Percentiles rank a stretch among this genome's conserved stretches.
phyloP scores from a whole-genome alignment of 2,113 vertebrate genomes.

The Eira barbara region DNA sequence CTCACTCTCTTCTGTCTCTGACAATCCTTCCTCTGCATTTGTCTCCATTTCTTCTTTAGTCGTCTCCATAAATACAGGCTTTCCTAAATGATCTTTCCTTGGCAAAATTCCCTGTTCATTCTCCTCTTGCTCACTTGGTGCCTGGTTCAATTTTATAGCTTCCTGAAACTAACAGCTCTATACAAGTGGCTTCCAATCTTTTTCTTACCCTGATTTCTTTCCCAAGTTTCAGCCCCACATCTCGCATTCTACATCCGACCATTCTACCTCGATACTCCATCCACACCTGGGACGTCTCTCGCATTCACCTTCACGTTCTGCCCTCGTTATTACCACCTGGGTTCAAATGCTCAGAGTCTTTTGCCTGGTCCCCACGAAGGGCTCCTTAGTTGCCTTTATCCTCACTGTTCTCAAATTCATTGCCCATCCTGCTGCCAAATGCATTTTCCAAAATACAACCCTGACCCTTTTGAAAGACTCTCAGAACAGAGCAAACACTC shows the following conservation, averaged over 20 bases:
- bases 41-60: not conserved
- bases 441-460: not conserved
- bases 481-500: not conserved
- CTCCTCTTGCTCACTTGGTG: not conserved
- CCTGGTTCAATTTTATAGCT: not conserved
- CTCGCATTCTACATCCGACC: not conserved
- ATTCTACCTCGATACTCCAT: not conserved
- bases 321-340: not conserved
- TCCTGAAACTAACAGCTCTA: not conserved
- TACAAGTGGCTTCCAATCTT: not conserved
- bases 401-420: not conserved
- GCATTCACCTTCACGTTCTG: not conserved
- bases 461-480: not conserved
- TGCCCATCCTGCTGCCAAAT: not conserved
- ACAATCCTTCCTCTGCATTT: not conserved
- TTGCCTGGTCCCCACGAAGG: not conserved
- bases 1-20: not conserved
- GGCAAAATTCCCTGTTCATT: not conserved
- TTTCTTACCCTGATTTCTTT: not conserved
- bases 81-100: not conserved
- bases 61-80: not conserved
- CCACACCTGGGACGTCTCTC: not conserved
- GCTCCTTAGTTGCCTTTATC: not conserved
- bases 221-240: not conserved
- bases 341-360: not conserved